Conservation (phyloP, 37 sponge, comb jelly and placozoan genomes). For the Ianthella basta region DNA sequence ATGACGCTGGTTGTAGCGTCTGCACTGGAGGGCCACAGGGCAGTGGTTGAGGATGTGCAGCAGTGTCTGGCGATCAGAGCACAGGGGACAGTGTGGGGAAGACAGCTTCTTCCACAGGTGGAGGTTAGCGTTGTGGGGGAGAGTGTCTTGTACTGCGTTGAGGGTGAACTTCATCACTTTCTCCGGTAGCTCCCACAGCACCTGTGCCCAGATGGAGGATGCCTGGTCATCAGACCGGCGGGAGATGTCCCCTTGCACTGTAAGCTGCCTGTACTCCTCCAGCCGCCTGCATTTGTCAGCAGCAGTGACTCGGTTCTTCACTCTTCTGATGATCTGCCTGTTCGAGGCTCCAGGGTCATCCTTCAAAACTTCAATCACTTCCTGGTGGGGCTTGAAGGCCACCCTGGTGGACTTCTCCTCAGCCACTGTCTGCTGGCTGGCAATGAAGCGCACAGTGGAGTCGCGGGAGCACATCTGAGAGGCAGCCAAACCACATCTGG, state of each 20-base stretch:
- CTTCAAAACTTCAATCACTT: not conserved
- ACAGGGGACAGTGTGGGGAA: not conserved
- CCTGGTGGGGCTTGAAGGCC: conserved; percentile 13
- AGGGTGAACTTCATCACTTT: conserved; percentile 10
- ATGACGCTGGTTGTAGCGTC: conserved; percentile 42
- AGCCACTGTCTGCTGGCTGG: not conserved
- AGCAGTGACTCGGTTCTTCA: not conserved
- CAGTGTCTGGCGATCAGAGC: conserved; percentile 14
- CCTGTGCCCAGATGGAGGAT: not conserved
- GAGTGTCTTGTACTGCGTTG: conserved; percentile 11
- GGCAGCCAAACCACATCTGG: not conserved
- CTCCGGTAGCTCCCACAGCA: not conserved
- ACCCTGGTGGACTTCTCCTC: not conserved
- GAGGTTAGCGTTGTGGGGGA: conserved; percentile 44
- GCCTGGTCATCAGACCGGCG: not conserved
- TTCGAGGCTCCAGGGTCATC: conserved; percentile 35
- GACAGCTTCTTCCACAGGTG: conserved; percentile 22
- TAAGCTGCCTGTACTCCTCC: not conserved
- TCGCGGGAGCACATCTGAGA: conserved; percentile 22
- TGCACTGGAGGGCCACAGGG: conserved; percentile 8
- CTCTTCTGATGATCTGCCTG: not conserved
- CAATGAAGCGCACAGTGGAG: conserved; percentile 6
- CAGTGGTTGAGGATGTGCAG: not conserved
- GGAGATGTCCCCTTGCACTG: not conserved
- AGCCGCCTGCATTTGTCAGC: not conserved